phyloP scores from a whole-genome alignment of 2,888 invertebrate species.

The Mactromeris polynyma region DNA sequence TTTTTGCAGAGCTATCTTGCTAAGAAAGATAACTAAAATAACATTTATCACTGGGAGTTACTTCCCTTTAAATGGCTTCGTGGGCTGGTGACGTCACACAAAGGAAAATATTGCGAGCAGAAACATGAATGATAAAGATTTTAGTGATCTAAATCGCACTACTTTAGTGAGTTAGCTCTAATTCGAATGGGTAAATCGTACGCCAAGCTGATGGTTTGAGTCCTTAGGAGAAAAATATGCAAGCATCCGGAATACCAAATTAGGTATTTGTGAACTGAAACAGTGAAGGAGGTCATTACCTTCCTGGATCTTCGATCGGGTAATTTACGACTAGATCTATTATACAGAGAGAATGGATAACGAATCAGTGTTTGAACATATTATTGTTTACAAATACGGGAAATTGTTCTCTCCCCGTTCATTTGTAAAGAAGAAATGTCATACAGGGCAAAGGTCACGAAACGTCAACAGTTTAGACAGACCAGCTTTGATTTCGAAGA shows the following conservation, averaged over 20 bases:
- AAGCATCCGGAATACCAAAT: background rate
- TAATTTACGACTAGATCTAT: no score
- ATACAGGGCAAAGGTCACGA: background rate
- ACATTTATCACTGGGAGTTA: background rate
- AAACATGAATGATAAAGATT: background rate
- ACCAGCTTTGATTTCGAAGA: constrained; percentile 64
- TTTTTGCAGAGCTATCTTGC: background rate
- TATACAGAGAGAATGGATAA: background rate
- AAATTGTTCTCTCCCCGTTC: constrained; percentile 49
- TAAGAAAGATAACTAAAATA: background rate
- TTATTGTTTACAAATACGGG: constrained; percentile 63
- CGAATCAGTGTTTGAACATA: constrained; percentile 50
- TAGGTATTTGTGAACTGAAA: no score
- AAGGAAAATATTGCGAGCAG: background rate
- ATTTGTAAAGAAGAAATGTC: background rate
- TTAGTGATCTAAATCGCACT: no score
- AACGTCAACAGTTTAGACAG: constrained; percentile 40
- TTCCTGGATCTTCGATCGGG: no score
- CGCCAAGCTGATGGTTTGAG: no score
- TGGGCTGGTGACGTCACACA: background rate
- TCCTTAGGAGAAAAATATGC: no score
- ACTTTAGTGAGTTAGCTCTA: no score
- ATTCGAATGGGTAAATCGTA: no score
- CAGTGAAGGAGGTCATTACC: no score
- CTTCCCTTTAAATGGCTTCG: background rate